Conservation (phyloP, 1,140 invertebrate species). For the Yoshiicerus persimilis region DNA sequence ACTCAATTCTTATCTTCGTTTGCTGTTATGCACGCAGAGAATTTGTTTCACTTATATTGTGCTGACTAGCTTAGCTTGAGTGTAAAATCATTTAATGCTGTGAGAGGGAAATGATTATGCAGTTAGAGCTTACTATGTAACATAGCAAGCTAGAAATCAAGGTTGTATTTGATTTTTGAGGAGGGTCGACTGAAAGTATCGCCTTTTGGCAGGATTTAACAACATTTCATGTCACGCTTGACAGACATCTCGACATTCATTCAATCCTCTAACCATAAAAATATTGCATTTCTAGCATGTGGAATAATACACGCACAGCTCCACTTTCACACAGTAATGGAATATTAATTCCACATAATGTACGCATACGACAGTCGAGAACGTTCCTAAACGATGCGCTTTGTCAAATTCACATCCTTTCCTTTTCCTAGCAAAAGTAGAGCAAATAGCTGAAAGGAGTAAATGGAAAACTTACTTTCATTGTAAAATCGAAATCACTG, state of each 20-base stretch:
- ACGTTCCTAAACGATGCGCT: too few relatives aligned
- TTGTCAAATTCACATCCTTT: too few relatives aligned
- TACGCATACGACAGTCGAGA: too few relatives aligned
- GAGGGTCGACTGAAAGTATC: not conserved
- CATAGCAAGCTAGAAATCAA: not conserved
- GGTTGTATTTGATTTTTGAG: not conserved
- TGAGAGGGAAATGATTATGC: not conserved
- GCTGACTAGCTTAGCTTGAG: not conserved
- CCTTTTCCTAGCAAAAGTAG: too few relatives aligned
- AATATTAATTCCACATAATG: too few relatives aligned
- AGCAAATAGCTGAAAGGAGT: too few relatives aligned
- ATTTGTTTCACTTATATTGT: not conserved
- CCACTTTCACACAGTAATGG: too few relatives aligned
- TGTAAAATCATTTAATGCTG: not conserved
- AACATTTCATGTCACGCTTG: not conserved
- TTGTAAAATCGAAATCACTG: too few relatives aligned
- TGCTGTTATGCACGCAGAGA: not conserved
- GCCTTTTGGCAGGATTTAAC: not conserved
- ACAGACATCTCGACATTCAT: not conserved
- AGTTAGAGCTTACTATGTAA: not conserved
- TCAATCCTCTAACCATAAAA: not conserved
- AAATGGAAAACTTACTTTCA: too few relatives aligned
- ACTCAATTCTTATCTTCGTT: not conserved
- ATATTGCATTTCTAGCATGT: not conserved
- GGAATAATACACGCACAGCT: too few relatives aligned